Evolutionary conservation across 35 echinoderm and acorn worm species (phyloP).

Genomic region (Apostichopus parvimensis): DNA sequence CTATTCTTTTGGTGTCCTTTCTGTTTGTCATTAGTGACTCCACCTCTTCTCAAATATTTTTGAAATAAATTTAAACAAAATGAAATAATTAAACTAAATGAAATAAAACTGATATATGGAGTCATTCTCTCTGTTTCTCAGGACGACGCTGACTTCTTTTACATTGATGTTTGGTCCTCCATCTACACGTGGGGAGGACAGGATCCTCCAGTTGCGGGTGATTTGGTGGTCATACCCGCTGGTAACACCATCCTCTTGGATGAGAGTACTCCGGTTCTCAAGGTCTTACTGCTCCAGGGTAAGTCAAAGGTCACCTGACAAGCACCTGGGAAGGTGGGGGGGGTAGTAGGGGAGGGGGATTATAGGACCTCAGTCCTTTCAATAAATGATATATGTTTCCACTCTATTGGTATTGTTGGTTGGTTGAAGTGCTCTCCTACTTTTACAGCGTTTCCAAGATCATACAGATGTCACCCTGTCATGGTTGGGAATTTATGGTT

Average conservation of each 20-base stretch:
- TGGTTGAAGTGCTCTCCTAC: background rate
- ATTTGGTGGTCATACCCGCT: conserved; percentile 64
- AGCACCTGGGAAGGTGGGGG: no score
- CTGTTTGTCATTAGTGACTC: no score
- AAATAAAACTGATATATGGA: no score
- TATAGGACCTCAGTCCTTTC: no score
- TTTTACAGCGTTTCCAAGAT: background rate
- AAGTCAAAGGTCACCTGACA: background rate
- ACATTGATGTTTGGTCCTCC: conserved; percentile 94
- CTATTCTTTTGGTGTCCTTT: no score
- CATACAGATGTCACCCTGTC: no score
- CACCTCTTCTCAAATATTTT: no score
- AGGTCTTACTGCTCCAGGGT: conserved; percentile 85
- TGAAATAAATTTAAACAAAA: no score
- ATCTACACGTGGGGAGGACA: conserved; percentile 77
- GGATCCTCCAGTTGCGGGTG: conserved; percentile 74
- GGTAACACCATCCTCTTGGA: conserved; percentile 90
- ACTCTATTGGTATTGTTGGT: background rate
- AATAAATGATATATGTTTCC: no score
- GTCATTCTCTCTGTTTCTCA: background rate
- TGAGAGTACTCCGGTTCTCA: conserved; percentile 73
- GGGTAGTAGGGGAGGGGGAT: no score
- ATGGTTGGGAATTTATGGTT: no score
- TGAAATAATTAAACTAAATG: no score
- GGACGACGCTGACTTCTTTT: conserved; percentile 78